Base-by-base conservation (phyloP, 1,140 invertebrate species). In the Plectus sambesii region DNA sequence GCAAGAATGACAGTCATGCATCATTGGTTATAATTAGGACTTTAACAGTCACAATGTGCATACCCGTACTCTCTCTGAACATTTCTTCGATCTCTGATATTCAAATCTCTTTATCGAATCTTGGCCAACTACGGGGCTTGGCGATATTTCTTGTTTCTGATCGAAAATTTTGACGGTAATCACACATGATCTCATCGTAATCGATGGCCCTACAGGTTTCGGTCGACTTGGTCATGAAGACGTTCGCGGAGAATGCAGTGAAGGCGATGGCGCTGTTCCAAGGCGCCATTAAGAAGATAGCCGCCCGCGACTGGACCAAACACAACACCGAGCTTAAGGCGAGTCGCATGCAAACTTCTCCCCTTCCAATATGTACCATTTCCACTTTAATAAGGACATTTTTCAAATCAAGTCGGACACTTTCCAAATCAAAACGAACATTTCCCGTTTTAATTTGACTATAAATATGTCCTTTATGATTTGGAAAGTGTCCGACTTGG, bases 221-320 rank as follows among this genome's bases (percentile, higher is more conserved):
- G n/a, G 52, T 59, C 15, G 59, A 59, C 23, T 26, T 62, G 3
- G 59, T 61, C 0, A 40, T 47, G 41, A 33, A 48, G 35, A 61
- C 53, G 2, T 48, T 61, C 15, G 26, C 25, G 6, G 56, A 45
- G 27, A 62, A 61, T 35, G 60, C 44, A 12, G 42, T 45, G 20
- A 63, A 62, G 37, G 53, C 60, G 3, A 63, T 50, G 25, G 39
- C 36, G 20, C 41, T 61, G 9, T 61, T 61, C 37, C 30, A 56
- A 12, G 60, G 37, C 25, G 57, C 60, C 20, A 49, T 61, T 15
- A 38, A 17, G 5, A 41, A 54, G 24, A 51, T 58, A n/a, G 49
- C 51, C 8, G 36, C 44, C 30, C 30, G 39, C 6, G 54, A 58
- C 30, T 58, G 56, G 56, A 47, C 25, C 20, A 27, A 57, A 26